Conservation (phyloP, 2,113 vertebrate genomes). For the Camelus bactrianus region DNA sequence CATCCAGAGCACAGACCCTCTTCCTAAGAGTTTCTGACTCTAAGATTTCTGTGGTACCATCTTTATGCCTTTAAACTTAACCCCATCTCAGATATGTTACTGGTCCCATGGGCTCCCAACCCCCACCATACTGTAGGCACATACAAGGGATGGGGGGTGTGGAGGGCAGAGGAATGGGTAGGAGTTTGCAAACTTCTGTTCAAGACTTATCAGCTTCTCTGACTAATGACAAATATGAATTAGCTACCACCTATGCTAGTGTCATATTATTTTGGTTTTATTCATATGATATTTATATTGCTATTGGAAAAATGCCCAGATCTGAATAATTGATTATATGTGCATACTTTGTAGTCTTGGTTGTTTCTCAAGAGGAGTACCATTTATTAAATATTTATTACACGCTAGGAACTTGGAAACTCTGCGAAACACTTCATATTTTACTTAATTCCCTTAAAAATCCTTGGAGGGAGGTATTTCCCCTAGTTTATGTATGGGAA, state of each 20-base stretch:
- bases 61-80: neutral
- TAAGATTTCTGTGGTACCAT: neutral
- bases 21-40: neutral
- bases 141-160: neutral
- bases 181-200: neutral
- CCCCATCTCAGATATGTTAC: neutral
- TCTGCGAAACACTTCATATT: neutral
- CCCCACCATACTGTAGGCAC: neutral
- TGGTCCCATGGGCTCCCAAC: neutral
- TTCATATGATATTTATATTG: neutral
- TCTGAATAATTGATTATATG: neutral
- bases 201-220: neutral
- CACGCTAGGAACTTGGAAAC: neutral
- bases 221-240: neutral
- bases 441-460: constrained; percentile 27
- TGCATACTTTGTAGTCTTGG: neutral
- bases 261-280: neutral
- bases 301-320: neutral
- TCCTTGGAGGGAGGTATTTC: neutral
- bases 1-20: neutral
- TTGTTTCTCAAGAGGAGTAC: constrained; percentile 7
- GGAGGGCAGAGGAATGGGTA: neutral
- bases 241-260: neutral
- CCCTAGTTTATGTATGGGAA: neutral
- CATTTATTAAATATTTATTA: constrained; percentile 22